phyloP scores from a whole-genome alignment of 1,140 invertebrate genomes.

The Musca domestica region DNA sequence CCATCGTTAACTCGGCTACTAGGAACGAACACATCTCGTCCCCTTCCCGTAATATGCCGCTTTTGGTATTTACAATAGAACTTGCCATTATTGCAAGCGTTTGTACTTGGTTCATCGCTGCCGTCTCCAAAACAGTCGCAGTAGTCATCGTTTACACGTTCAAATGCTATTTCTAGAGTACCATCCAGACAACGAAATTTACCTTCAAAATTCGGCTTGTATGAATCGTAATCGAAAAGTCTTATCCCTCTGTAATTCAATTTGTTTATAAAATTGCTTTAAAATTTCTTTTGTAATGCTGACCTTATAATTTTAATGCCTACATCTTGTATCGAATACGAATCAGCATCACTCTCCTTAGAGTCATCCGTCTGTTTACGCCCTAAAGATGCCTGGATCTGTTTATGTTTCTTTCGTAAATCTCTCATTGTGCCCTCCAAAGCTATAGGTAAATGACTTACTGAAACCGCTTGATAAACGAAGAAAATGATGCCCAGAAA shows the following conservation, averaged over 20 bases:
- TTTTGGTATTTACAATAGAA: conserved; percentile 67
- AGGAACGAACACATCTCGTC: conserved; percentile 51
- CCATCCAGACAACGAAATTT: conserved; percentile 49
- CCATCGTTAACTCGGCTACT: conserved; percentile 84
- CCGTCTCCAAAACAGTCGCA: conserved; percentile 86
- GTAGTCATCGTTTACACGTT: conserved; percentile 88
- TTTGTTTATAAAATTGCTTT: neutral
- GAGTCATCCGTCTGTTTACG: conserved; percentile 40
- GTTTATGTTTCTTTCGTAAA: conserved; percentile 35
- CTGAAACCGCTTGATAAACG: conserved; percentile 49
- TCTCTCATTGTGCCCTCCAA: conserved; percentile 39
- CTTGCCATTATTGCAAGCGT: conserved; percentile 76
- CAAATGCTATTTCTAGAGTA: conserved; percentile 46
- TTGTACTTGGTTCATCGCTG: conserved; percentile 87
- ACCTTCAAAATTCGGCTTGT: conserved; percentile 46
- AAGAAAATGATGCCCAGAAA: conserved; percentile 49
- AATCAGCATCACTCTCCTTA: conserved; percentile 30
- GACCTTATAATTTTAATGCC: conserved; percentile 48
- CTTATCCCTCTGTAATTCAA: conserved; percentile 39
- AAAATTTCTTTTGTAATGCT: neutral
- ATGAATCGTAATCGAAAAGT: conserved; percentile 50
- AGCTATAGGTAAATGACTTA: conserved; percentile 48
- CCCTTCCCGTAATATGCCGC: conserved; percentile 51
- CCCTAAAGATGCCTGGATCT: conserved; percentile 42
- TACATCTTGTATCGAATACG: neutral